A percentile compares a stretch with the other conserved stretches of the same genome.
phyloP scores from a whole-genome alignment of 2,797 vertebrate species.

The Otolemur crassicaudatus region DNA sequence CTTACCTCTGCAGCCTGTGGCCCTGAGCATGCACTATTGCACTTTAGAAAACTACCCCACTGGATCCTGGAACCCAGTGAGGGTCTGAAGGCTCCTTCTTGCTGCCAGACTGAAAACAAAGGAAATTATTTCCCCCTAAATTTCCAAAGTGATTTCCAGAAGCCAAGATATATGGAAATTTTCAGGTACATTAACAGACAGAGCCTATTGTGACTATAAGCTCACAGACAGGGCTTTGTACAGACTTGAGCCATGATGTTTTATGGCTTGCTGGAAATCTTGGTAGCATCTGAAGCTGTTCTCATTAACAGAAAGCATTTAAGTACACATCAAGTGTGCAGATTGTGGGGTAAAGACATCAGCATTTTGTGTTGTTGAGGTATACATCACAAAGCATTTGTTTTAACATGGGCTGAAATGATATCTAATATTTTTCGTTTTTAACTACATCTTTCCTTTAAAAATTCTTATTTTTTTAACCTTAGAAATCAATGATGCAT shows the following conservation, averaged over 20 bases:
- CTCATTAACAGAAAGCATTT: slow-evolving; percentile 39
- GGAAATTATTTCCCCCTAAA: background rate
- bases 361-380: slow-evolving; percentile 1
- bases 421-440: slow-evolving; percentile 3
- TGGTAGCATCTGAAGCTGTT: background rate
- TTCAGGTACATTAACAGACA: slow-evolving; percentile 32
- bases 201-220: background rate
- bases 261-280: slow-evolving; percentile 1
- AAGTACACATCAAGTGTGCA: background rate
- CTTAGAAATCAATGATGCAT: background rate
- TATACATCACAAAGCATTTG: slow-evolving; percentile 49
- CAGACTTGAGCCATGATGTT: background rate
- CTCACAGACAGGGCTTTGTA: background rate
- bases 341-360: background rate
- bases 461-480: slow-evolving; percentile 5
- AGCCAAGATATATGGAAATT: slow-evolving; percentile 24
- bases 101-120: background rate
- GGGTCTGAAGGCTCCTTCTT: background rate
- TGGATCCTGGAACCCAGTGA: background rate
- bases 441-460: background rate
- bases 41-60: slow-evolving; percentile 39
- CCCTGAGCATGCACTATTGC: background rate
- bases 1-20: background rate
- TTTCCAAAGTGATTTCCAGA: slow-evolving; percentile 41
- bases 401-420: background rate